Evolutionary conservation across 2,888 invertebrate genomes (phyloP).

Genomic region (Eudasyphora cyanicolor): DNA sequence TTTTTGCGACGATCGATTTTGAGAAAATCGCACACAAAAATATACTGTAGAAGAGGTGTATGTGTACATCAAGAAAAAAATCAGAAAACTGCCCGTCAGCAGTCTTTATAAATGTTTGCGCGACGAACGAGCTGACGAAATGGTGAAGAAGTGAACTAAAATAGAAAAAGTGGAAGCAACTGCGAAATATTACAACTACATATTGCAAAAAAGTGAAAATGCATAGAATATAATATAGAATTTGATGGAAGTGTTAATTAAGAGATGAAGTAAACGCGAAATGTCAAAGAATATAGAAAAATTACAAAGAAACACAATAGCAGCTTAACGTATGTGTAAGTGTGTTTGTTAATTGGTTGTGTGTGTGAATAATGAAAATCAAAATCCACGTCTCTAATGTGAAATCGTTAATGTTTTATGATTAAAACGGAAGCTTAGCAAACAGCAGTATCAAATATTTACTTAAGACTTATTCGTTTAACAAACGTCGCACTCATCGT

Average conservation of each 20-base stretch:
- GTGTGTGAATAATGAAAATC: conserved; percentile 18
- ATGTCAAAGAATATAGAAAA: conserved; percentile 24
- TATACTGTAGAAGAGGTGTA: background rate
- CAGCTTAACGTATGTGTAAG: conserved; percentile 42
- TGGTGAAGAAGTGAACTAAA: background rate
- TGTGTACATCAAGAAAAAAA: conserved; percentile 42
- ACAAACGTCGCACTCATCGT: conserved; percentile 17
- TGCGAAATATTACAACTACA: background rate
- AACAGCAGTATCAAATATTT: conserved; percentile 9
- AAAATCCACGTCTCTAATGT: conserved; percentile 21
- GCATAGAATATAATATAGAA: conserved; percentile 9
- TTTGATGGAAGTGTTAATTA: conserved; percentile 1
- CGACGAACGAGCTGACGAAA: conserved; percentile 48
- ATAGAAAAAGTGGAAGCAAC: conserved; percentile 15
- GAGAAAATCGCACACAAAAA: conserved; percentile 27
- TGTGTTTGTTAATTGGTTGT: conserved; percentile 16
- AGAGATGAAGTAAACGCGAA: conserved; percentile 18
- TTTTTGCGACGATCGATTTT: conserved; percentile 46
- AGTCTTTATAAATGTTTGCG: conserved; percentile 62
- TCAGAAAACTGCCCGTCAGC: conserved; percentile 58
- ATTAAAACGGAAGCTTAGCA: conserved; percentile 10
- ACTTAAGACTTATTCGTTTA: conserved; percentile 1
- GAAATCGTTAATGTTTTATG: background rate
- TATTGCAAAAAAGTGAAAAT: conserved; percentile 55
- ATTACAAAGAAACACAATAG: conserved; percentile 35